These are phyloP conservation scores for Mamestra configurata DNA, from an alignment of 1,140 invertebrate species.

Conservation along the genomic window DNA sequence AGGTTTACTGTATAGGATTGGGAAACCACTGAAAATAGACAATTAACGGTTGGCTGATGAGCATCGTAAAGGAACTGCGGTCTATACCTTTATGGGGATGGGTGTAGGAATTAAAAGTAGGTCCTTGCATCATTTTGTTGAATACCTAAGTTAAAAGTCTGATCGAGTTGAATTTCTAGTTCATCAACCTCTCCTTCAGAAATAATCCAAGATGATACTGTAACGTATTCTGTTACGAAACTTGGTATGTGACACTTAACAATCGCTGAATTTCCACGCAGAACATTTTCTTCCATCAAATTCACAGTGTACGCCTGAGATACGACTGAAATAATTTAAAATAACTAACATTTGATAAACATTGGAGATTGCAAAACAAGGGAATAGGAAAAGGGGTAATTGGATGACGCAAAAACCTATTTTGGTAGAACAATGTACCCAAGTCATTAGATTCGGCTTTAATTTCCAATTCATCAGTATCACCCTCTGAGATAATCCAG, in stretches of 20 bases:
- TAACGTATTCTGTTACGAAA: slow-evolving; percentile 96
- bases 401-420: slow-evolving; percentile 37
- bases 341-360: slow-evolving; percentile 7
- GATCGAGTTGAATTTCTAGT: slow-evolving; percentile 83
- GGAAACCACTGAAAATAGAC: slow-evolving; percentile 91
- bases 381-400: slow-evolving; percentile 52
- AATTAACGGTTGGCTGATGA: not conserved
- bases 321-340: slow-evolving; percentile 91
- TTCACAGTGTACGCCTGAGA: slow-evolving; percentile 95
- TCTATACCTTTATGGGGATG: slow-evolving; percentile 15
- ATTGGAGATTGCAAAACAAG: slow-evolving; percentile 39
- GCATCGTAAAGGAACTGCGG: slow-evolving; percentile 10
- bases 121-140: not conserved
- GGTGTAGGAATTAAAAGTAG: slow-evolving; percentile 12
- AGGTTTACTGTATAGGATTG: slow-evolving; percentile 95
- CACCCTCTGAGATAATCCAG: slow-evolving; percentile 93
- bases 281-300: slow-evolving; percentile 96
- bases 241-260: slow-evolving; percentile 97
- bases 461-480: slow-evolving; percentile 87
- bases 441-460: slow-evolving; percentile 76
- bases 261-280: slow-evolving; percentile 95
- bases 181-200: slow-evolving; percentile 88
- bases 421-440: slow-evolving; percentile 73
- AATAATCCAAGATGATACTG: slow-evolving; percentile 93
- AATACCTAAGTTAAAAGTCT: slow-evolving; percentile 75